Base-by-base conservation (phyloP, 1,140 invertebrate genomes). In the Cepaea nemoralis region DNA sequence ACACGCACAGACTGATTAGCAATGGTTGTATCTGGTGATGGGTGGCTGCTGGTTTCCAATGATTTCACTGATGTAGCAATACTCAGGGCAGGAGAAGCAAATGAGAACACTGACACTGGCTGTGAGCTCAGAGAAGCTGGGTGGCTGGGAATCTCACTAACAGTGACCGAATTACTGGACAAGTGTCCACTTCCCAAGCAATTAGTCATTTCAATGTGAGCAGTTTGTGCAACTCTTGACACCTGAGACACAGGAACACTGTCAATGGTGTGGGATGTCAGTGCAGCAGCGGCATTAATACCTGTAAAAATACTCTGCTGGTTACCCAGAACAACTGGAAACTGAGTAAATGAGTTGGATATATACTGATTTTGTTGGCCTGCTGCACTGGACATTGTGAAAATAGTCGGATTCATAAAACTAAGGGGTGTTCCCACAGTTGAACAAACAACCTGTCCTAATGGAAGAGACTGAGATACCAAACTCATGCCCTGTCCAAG, bases 311-410 rank as follows among this genome's bases (percentile, higher is more conserved):
- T 67, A 24, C 31, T 45, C 63, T 83, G 85, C 59, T 86, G 85
- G 35, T 73, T 73, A 63, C 80, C 74, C 45, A 84, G 77, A 55
- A 86, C 83, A 27, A 86, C 48, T 45, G 85, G 83, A 50, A 83
- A 81, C 70, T 83, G 84, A 70, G 73, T 73, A 48, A 82, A 83
- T 67, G 79, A 50, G 39, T 76, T 73, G 8, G 82, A 76, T 67
- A 83, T 42, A 40, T 81, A 81, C 55, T 82, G 80, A 63, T 66
- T 81, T 24, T 78, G 50, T 59, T 78, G 63, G 33, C 80, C 78
- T 59, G 63, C 40, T 71, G 82, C 33, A 77, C 55, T 76, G 69
- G 83, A 69, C 71, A 85, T 48, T 31, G 80, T 75, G 40, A 85
- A 77, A 59, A 84, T 75, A 33, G 85, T 76, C 66, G 77, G 85